phyloP scores from a whole-genome alignment of 2,888 invertebrate species.

The Leptinotarsa juncta region DNA sequence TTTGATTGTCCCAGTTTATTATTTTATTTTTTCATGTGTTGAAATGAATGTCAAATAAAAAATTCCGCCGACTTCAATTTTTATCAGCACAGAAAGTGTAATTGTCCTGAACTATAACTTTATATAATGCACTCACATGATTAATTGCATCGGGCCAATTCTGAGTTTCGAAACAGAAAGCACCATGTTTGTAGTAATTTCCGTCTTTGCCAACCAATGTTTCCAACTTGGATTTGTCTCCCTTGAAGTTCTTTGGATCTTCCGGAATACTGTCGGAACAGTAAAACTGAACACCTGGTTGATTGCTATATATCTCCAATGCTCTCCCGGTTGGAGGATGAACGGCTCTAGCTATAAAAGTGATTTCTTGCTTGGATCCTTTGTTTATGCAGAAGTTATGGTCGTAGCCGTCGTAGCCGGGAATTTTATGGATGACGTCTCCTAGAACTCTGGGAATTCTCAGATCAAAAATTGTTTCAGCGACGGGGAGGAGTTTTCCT shows the following conservation, averaged over 20 bases:
- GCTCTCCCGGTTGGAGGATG: constrained; percentile 77
- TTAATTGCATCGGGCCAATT: constrained; percentile 93
- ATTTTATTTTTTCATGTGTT: too few species aligned
- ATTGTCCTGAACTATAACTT: too few species aligned
- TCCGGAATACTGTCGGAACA: constrained; percentile 83
- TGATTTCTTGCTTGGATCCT: constrained; percentile 69
- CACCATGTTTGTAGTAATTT: constrained; percentile 67
- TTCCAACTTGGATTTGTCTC: constrained; percentile 42
- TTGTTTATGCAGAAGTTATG: constrained; percentile 83
- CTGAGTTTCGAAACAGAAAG: constrained; percentile 91
- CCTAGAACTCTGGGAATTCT: constrained; percentile 74
- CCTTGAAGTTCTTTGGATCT: constrained; percentile 54
- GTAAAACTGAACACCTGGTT: constrained; percentile 93
- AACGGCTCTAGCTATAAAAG: constrained; percentile 75
- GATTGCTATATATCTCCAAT: constrained; percentile 82
- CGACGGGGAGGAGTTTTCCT: constrained; percentile 79
- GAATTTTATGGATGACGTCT: constrained; percentile 75
- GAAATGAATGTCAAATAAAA: too few species aligned
- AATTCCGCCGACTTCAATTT: too few species aligned
- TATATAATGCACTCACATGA: constrained; percentile 70
- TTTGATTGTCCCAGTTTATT: too few species aligned
- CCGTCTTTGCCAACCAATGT: constrained; percentile 53
- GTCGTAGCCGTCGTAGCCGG: constrained; percentile 79
- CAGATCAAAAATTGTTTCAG: constrained; percentile 80
- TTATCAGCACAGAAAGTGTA: too few species aligned